Base-by-base conservation (phyloP, 2,113 vertebrate species). In the Telmatochromis sp. region DNA sequence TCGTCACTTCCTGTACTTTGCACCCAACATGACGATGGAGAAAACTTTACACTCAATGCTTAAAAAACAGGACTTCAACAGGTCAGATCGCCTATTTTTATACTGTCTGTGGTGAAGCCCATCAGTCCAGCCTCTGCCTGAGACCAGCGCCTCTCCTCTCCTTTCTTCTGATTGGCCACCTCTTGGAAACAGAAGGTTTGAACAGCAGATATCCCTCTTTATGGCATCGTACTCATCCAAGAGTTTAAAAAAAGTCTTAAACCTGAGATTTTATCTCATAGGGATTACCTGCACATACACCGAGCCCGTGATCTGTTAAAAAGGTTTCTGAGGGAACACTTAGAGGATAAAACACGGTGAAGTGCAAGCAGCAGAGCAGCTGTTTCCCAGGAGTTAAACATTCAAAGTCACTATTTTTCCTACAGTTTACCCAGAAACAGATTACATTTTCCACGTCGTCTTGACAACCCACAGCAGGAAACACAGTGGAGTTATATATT, bases 1-100 rank as follows among this genome's bases (percentile, higher is more conserved):
- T 13, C 10, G 3, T 68, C 63, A 21, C 7, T 0, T 40, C 0
- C 33, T 7, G 33, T 13, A 37, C 3, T 68, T 37, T 68, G 33
- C 33, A 68, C 10, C 63, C 63, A 40, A 40, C 11, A 40, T 40
- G 33, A 2, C 19, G 19, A 68, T 13, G 33, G 7, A 37, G 33
- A 7, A 68, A 68, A 68, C 19, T 7, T 40, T 68, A 0, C 0
- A 40, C 63, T 68, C 33, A 37, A 37, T 3, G 60, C 19, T 40
- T 68, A 8, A 68, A 68, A 40, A 68, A 13, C 11, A 21, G 33
- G 63, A 68, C 63, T 37, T 68, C 33, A 2, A 21, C 1, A 14
- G 11, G 3, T 13, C 35, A 68, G 35, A 21, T 68, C 11, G 3
- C 9, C 58, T 28, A 0, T 65, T n/a, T 37, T 65, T 65, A 2